Evolutionary conservation across 1,140 invertebrate genomes (phyloP), one percentile per base, ranked within the genome.

Genomic region (Propsilocerus akamusi): DNA sequence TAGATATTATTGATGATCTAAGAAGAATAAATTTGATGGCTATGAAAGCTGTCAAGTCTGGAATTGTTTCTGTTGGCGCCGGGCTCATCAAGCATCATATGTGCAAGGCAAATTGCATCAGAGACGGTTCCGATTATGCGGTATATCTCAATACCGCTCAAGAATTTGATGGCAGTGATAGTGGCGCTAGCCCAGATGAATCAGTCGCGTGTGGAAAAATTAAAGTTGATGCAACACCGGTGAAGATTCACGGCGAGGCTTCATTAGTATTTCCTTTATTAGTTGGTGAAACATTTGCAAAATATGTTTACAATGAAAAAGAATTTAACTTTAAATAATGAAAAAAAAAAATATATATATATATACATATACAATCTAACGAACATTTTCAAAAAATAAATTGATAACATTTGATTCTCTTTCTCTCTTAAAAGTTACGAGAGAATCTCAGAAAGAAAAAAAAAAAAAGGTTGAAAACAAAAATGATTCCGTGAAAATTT

Each of bases 161-260:
- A 25, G 97, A 99, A 70, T 99, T 86, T 74, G 97, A 99, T 74
- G 97, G 96, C 0, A 97, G 92, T 66, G 97, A 99, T 66, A 87
- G 92, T 54, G 97, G 97, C 8, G 97, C 96, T 0, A 72, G 86
- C 41, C 95, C 96, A 3, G 97, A 99, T 72, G 97, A 99, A 72
- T 95, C 95, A 1, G 75, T 97, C 11, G 97, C 92, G 4, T 99
- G 95, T 96, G 96, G 96, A 0, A 99, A 99, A 72, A 97, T 99
- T 52, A 80, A 80, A 60, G 78, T 78, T 58, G 80, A 85, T 59
- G 88, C 92, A 0, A 76, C 71, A 46, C 89, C 95, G n/a, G 88
- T 98, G 0, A 98, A 99, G 77, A 72, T 98, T 20, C 94, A 87
- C 70, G 90, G 85, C 3, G 96, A 99, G 67, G 95, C 94, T 14